Evolutionary conservation across 2,888 invertebrate species (phyloP).

Genomic region (Eupeodes luniger): DNA sequence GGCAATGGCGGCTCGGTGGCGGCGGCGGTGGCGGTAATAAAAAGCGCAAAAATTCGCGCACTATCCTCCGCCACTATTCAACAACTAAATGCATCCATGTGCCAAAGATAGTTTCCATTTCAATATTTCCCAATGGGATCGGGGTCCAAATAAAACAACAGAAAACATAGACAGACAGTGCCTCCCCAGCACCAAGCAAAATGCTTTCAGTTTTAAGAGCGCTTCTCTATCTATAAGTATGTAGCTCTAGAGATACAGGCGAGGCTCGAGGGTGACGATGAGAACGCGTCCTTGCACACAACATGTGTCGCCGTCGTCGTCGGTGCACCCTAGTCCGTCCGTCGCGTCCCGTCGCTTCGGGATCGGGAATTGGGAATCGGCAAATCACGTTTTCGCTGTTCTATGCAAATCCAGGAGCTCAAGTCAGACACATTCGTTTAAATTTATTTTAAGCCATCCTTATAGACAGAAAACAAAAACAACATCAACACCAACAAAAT

Average conservation of each 20-base stretch:
- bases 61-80: constrained; percentile 68
- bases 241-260: not conserved
- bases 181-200: constrained; percentile 27
- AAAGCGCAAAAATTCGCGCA: constrained; percentile 73
- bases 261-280: constrained; percentile 69
- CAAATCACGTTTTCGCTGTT: constrained; percentile 73
- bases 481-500: not conserved
- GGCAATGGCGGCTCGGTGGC: not conserved
- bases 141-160: constrained; percentile 46
- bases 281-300: constrained; percentile 68
- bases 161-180: constrained; percentile 7
- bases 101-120: constrained; percentile 73
- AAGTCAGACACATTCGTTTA: constrained; percentile 55
- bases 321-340: not conserved
- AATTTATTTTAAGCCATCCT: constrained; percentile 60
- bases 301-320: constrained; percentile 19
- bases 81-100: constrained; percentile 69
- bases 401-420: constrained; percentile 74
- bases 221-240: constrained; percentile 2
- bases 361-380: constrained; percentile 13
- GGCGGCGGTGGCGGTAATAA: constrained; percentile 81
- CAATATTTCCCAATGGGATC: constrained; percentile 73
- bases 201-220: constrained; percentile 41
- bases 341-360: not conserved
- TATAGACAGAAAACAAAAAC: not conserved